phyloP scores from a whole-genome alignment of 2,888 invertebrate genomes.

The Sinhomidia bicolor region DNA sequence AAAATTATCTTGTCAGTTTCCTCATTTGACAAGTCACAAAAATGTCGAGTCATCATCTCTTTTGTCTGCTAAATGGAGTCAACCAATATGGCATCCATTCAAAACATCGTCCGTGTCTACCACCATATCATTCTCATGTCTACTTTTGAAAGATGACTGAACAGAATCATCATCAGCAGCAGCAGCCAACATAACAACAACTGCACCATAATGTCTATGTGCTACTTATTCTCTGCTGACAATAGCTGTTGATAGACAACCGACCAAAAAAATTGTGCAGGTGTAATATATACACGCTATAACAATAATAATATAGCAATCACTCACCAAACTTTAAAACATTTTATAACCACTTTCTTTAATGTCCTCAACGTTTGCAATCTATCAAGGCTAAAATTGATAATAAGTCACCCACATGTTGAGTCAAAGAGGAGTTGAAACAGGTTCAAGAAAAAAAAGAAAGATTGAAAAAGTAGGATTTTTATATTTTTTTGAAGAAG shows the following conservation, averaged over 20 bases:
- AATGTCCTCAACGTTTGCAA: background rate
- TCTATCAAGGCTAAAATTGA: conserved; percentile 52
- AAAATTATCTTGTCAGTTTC: conserved; percentile 37
- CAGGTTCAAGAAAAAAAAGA: conserved; percentile 34
- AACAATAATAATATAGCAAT: too few relatives aligned
- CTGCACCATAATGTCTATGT: background rate
- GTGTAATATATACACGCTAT: background rate
- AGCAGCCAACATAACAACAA: too few relatives aligned
- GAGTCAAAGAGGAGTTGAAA: background rate
- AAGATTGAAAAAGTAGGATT: conserved; percentile 3
- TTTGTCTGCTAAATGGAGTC: background rate
- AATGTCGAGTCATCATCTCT: background rate
- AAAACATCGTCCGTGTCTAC: background rate
- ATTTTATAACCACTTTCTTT: background rate
- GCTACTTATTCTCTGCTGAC: background rate
- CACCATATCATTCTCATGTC: background rate
- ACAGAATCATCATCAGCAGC: background rate
- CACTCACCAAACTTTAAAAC: background rate
- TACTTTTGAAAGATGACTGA: background rate
- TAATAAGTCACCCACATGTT: background rate
- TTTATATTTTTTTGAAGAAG: background rate
- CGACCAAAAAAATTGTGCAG: background rate
- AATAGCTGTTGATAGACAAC: background rate
- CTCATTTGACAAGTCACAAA: conserved; percentile 10
- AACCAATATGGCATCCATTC: conserved; percentile 1